phyloP scores from a whole-genome alignment of 2,797 vertebrate species.

The Phoxinus dragarum region DNA sequence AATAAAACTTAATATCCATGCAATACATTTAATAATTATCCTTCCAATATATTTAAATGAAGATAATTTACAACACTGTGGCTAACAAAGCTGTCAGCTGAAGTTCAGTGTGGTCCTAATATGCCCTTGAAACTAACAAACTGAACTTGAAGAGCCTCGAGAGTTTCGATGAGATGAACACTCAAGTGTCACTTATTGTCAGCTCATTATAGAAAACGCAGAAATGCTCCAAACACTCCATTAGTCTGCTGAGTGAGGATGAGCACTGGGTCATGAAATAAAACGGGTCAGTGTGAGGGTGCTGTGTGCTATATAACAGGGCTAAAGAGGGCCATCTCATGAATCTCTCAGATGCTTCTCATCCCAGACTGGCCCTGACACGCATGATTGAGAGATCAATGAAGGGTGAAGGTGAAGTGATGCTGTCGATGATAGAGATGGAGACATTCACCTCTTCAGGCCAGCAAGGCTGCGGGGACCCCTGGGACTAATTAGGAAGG shows the following conservation, averaged over 20 bases:
- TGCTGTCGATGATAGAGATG: conserved; percentile 40
- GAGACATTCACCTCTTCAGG: conserved; percentile 35
- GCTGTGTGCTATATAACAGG: not conserved
- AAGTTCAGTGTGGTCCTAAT: not conserved
- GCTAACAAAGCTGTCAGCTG: not conserved
- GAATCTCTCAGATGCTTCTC: conserved; percentile 16
- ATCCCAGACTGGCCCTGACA: conserved; percentile 15
- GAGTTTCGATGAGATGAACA: conserved; percentile 1
- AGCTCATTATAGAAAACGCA: not conserved
- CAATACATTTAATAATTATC: not conserved
- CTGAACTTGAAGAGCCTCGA: not conserved
- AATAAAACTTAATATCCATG: not conserved
- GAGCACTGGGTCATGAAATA: conserved; percentile 38
- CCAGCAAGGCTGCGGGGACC: conserved; percentile 50
- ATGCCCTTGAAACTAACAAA: conserved; percentile 3
- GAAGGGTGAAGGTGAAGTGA: conserved; percentile 55
- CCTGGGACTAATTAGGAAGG: conserved; percentile 57
- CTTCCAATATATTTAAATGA: not conserved
- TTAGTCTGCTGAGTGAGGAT: conserved; percentile 28
- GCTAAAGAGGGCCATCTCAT: not conserved
- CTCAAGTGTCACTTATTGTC: conserved; percentile 27
- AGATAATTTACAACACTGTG: not conserved
- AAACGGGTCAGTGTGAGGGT: not conserved
- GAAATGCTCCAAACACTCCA: conserved; percentile 26
- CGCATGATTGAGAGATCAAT: conserved; percentile 60